Evolutionary conservation across 1,140 invertebrate genomes (phyloP).

Genomic region (Hyles euphorbiae): DNA sequence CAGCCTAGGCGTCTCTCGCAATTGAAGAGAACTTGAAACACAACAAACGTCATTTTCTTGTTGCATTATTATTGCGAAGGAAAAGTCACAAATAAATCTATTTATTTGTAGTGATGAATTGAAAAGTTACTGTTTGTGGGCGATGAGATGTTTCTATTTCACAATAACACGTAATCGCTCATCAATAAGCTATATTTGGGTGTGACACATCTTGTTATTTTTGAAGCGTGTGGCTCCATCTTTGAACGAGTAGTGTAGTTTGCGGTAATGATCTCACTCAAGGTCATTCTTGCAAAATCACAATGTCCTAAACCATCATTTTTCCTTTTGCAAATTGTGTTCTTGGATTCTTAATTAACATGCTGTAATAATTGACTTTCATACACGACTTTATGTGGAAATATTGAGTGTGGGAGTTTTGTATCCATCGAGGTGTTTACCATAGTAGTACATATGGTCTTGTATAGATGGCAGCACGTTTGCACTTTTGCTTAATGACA

Average conservation of each 20-base stretch:
- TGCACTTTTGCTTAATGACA: too few species aligned
- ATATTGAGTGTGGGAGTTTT: too few species aligned
- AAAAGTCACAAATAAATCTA: slow-evolving; percentile 46
- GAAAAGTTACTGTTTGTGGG: slow-evolving; percentile 35
- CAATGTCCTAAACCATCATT: too few species aligned
- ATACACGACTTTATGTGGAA: too few species aligned
- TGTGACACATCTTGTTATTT: slow-evolving; percentile 52
- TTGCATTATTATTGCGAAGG: slow-evolving; percentile 59
- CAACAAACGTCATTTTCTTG: slow-evolving; percentile 64
- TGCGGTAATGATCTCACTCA: slow-evolving; percentile 3
- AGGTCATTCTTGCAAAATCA: slow-evolving; percentile 12
- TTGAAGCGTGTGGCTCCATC: slow-evolving; percentile 32
- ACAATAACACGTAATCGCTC: slow-evolving; percentile 51
- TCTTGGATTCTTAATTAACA: too few species aligned
- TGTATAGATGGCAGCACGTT: too few species aligned
- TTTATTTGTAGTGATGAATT: slow-evolving; percentile 53
- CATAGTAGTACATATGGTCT: too few species aligned
- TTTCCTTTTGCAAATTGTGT: too few species aligned
- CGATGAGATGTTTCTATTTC: slow-evolving; percentile 58
- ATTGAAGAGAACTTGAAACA: slow-evolving; percentile 45
- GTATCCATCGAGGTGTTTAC: too few species aligned
- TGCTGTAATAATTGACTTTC: too few species aligned
- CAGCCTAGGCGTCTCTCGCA: slow-evolving; percentile 30
- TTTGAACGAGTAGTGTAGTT: slow-evolving; percentile 13
- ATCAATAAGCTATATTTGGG: slow-evolving; percentile 54